These are phyloP conservation scores for Trichonephila clavipes DNA, from an alignment of 1,140 invertebrate species.

Conservation along the genomic window DNA sequence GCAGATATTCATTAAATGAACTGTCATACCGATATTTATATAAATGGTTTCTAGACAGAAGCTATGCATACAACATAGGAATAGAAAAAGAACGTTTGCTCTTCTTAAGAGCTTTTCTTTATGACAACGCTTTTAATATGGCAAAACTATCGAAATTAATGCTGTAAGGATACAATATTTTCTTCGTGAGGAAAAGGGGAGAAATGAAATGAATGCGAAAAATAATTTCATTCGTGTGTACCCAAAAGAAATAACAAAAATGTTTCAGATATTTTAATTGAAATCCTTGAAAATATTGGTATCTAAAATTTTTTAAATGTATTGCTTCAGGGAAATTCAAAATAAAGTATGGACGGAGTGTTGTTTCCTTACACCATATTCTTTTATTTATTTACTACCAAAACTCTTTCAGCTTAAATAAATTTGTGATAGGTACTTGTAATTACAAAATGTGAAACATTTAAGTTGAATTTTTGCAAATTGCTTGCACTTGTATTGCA, in stretches of 20 bases:
- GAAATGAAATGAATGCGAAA: background rate
- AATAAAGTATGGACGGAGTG: too few species aligned
- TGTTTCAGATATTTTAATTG: background rate
- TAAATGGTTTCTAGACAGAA: background rate
- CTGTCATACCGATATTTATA: background rate
- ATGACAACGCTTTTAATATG: background rate
- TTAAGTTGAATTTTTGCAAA: too few species aligned
- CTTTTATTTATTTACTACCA: too few species aligned
- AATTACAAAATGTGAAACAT: too few species aligned
- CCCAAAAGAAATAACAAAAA: background rate
- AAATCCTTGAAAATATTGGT: background rate
- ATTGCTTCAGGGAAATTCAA: too few species aligned
- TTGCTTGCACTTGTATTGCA: too few species aligned
- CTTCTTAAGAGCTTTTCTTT: background rate
- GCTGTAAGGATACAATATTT: background rate
- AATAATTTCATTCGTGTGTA: background rate
- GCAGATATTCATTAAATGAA: constrained; percentile 13
- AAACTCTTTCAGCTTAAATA: too few species aligned
- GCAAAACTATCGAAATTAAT: background rate
- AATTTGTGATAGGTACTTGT: too few species aligned
- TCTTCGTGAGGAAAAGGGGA: background rate
- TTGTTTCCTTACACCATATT: too few species aligned
- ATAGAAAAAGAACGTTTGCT: background rate
- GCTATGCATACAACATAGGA: background rate
- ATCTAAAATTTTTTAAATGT: too few species aligned